These are phyloP conservation scores for Petrophora chlorosata DNA, from an alignment of 2,888 invertebrate species.

Conservation along the genomic window DNA sequence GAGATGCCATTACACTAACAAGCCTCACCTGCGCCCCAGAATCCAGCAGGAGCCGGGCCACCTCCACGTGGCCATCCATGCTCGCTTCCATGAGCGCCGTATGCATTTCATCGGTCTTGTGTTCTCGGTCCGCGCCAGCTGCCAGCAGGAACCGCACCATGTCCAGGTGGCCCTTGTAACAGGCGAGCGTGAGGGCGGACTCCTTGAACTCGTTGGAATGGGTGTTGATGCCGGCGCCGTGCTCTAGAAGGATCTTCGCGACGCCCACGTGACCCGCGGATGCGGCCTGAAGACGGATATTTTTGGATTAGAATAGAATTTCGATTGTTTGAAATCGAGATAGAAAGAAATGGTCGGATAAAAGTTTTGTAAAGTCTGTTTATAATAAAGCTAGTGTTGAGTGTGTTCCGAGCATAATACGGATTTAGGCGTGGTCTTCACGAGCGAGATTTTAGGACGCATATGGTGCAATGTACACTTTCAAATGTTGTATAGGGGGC, in stretches of 20 bases:
- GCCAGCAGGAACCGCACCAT: conserved; percentile 98
- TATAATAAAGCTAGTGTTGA: too few relatives aligned
- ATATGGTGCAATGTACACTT: too few relatives aligned
- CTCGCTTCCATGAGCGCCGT: conserved; percentile 99
- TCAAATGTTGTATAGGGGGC: too few relatives aligned
- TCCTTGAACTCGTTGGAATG: conserved; percentile 99
- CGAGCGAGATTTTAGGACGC: too few relatives aligned
- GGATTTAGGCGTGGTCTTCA: too few relatives aligned
- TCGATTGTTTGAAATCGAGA: not conserved
- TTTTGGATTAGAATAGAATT: conserved; percentile 5
- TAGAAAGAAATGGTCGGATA: too few relatives aligned
- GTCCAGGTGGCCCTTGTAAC: conserved; percentile 97
- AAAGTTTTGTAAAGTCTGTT: too few relatives aligned
- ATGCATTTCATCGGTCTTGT: conserved; percentile 99
- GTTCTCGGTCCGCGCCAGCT: conserved; percentile 98
- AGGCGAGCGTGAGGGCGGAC: conserved; percentile 96
- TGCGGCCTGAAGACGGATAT: conserved; percentile 85
- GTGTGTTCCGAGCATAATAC: too few relatives aligned
- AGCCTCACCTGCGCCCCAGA: conserved; percentile 95
- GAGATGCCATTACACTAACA: too few relatives aligned
- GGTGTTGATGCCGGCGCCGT: conserved; percentile 99
- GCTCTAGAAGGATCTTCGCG: conserved; percentile 94
- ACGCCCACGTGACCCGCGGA: conserved; percentile 97
- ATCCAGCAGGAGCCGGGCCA: conserved; percentile 96
- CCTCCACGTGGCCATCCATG: conserved; percentile 99